A percentile compares a stretch with the other conserved stretches of the same genome.
These are phyloP conservation scores for Danaus chrysippus DNA, from an alignment of 2,888 invertebrate genomes.

Conservation along the genomic window DNA sequence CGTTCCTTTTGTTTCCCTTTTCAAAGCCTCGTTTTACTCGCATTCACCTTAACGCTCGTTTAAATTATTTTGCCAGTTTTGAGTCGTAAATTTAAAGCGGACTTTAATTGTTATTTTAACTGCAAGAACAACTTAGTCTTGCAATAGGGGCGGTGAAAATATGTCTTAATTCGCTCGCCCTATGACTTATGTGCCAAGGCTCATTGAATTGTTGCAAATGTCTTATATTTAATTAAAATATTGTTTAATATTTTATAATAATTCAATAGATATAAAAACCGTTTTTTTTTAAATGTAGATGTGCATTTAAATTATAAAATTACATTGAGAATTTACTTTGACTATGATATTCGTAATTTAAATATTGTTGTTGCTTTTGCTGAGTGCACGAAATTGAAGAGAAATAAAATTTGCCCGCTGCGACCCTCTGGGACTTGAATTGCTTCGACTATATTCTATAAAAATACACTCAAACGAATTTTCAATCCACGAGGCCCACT, in stretches of 20 bases:
- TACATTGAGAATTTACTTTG: conserved; percentile 34
- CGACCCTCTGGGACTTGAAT: conserved; percentile 58
- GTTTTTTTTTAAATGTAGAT: no score
- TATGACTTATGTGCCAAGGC: conserved; percentile 66
- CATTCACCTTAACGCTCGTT: conserved; percentile 60
- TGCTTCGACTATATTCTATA: conserved; percentile 50
- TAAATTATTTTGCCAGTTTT: conserved; percentile 75
- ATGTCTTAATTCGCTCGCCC: conserved; percentile 74
- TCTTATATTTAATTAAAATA: conserved; percentile 10
- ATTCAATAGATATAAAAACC: no score
- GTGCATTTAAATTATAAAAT: not conserved
- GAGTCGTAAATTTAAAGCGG: conserved; percentile 75
- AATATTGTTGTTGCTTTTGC: conserved; percentile 76
- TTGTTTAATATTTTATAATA: not conserved
- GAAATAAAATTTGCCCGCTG: conserved; percentile 67
- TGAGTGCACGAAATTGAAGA: conserved; percentile 75
- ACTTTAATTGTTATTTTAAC: conserved; percentile 80
- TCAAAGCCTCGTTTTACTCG: conserved; percentile 66
- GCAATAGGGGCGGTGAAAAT: conserved; percentile 63
- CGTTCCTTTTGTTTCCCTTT: conserved; percentile 70
- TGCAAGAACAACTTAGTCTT: conserved; percentile 73
- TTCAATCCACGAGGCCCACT: conserved; percentile 36
- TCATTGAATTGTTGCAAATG: conserved; percentile 40
- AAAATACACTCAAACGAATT: conserved; percentile 44
- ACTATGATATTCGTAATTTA: conserved; percentile 65